Evolutionary conservation across 2,797 vertebrate genomes (phyloP).

Genomic region (Labroides dimidiatus): DNA sequence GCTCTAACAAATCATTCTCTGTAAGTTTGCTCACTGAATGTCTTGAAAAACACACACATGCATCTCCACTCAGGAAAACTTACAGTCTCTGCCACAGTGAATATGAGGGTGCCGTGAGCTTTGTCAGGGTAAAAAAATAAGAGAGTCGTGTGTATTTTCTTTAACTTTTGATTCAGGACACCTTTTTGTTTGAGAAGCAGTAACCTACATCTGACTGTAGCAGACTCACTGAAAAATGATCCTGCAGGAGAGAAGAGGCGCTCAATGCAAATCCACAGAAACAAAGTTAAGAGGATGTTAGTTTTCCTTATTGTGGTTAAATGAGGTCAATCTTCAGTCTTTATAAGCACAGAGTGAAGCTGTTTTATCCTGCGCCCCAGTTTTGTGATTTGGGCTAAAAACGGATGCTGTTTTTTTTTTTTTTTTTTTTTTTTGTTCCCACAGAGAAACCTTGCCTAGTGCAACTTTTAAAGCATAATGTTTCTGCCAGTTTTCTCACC

Average conservation of each 20-base stretch:
- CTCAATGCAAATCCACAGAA: background rate
- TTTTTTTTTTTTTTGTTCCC: no score
- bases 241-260: background rate
- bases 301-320: slow-evolving; percentile 3
- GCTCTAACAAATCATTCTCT: no score
- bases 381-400: slow-evolving; percentile 36
- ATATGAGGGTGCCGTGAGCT: no score
- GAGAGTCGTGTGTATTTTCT: background rate
- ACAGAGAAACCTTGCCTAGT: slow-evolving; percentile 23
- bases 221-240: background rate
- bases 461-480: slow-evolving; percentile 40
- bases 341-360: background rate
- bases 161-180: background rate
- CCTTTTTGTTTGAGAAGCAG: background rate
- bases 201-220: no score
- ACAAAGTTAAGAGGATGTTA: background rate
- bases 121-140: no score
- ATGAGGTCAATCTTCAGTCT: slow-evolving; percentile 8
- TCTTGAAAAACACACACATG: no score
- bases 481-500: slow-evolving; percentile 24
- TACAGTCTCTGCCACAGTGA: no score
- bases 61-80: no score
- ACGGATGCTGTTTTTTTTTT: background rate
- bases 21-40: no score
- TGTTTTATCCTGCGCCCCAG: slow-evolving; percentile 15